These are phyloP conservation scores for Battus philenor DNA, from an alignment of 1,140 invertebrate species.

Conservation along the genomic window DNA sequence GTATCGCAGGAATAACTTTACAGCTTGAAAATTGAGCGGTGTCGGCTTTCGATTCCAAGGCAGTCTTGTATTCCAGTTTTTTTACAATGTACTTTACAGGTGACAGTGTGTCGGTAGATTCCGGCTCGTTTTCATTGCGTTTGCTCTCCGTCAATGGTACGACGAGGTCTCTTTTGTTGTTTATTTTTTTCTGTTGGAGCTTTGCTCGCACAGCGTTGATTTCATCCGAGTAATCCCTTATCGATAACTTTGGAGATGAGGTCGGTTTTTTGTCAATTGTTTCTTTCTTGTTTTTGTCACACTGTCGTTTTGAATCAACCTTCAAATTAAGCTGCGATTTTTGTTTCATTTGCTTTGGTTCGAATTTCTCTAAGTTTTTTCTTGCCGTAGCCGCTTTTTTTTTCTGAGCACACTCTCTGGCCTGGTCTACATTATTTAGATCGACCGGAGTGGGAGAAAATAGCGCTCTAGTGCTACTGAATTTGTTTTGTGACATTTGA, in stretches of 20 bases:
- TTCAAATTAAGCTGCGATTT: conserved; percentile 62
- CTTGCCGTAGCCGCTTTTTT: conserved; percentile 51
- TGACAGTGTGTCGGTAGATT: conserved; percentile 55
- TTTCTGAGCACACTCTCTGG: conserved; percentile 74
- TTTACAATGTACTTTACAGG: conserved; percentile 71
- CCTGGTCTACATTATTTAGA: conserved; percentile 73
- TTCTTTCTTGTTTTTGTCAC: conserved; percentile 63
- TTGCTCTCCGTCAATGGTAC: conserved; percentile 38
- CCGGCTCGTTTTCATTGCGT: conserved; percentile 49
- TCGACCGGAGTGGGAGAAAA: conserved; percentile 76
- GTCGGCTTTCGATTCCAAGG: conserved; percentile 58
- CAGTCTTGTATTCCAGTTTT: conserved; percentile 69
- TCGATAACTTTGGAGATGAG: conserved; percentile 46
- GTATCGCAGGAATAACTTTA: conserved; percentile 67
- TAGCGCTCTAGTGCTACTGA: conserved; percentile 68
- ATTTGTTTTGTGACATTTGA: conserved; percentile 67
- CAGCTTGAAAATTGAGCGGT: conserved; percentile 55
- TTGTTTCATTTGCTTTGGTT: conserved; percentile 61
- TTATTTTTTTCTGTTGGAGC: conserved; percentile 67
- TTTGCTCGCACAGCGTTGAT: conserved; percentile 68
- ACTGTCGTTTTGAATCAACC: conserved; percentile 49
- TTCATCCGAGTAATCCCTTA: conserved; percentile 69
- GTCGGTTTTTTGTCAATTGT: conserved; percentile 48
- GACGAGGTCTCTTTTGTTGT: conserved; percentile 56
- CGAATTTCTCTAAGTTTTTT: conserved; percentile 52